Base-by-base conservation (phyloP, 2,797 vertebrate genomes). In the Moxostoma hubbsi region DNA sequence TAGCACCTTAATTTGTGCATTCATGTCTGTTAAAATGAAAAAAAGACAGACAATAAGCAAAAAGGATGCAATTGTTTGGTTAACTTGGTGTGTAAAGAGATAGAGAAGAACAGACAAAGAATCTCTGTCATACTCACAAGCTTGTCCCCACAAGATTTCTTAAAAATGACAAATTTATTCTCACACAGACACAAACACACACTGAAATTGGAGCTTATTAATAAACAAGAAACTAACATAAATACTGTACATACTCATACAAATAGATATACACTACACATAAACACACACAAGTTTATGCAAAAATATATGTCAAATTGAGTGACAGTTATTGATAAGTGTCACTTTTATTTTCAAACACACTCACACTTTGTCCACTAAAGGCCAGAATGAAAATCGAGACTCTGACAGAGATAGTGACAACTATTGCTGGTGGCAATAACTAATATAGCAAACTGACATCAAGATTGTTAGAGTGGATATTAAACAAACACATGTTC, bases 391-490 rank as follows among this genome's bases (percentile, higher is more conserved):
- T 65, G 63, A 73, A 68, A 72, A 12, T 50, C 10, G 76, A 79
- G 58, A 47, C 58, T 57, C 36, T 36, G 36, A 36, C 36, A 36
- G 36, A 36, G 36, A 3, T 36, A 24, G 59, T 71, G 69, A n/a
- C 53, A 58, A 66, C 61, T 24, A 58, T 45, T 36, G 77, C 77
- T 53, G 0, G 7, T 65, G 69, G 77, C 61, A 73, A 73, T 15
- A 18, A 69, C 66, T 79, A 66, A 72, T 58, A 65, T 79, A 73
- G 77, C 53, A 72, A 57, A 66, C 51, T 73, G 77, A 79, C 77
- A 79, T 73, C 62, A 79, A 73, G 69, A 79, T 79, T 79, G 73
- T 73, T 73, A 73, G 77, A 79, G 77, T 69, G 62, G 46, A 79
- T 73, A 72, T 73, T 73, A 59, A 72, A 45, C 53, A 65, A 79